phyloP scores from a whole-genome alignment of 2,888 invertebrate species.

The Napeogenes sylphis region DNA sequence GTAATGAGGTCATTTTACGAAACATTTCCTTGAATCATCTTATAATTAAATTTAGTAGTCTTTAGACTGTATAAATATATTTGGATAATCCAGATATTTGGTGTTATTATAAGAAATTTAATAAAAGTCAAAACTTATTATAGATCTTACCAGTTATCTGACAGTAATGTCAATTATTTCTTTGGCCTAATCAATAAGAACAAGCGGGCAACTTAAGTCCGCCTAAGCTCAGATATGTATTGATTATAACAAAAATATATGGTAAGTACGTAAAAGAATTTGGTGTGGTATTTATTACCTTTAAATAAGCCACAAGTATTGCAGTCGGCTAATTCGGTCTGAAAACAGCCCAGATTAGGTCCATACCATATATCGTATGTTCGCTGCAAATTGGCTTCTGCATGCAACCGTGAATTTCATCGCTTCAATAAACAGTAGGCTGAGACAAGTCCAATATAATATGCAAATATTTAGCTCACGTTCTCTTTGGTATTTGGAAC shows the following conservation, averaged over 20 bases:
- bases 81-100: too few species aligned
- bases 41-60: background rate
- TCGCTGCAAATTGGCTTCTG: conserved; percentile 7
- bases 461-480: conserved; percentile 11
- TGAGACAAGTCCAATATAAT: conserved; percentile 10
- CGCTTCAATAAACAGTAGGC: conserved; percentile 7
- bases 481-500: conserved; percentile 6
- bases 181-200: too few species aligned
- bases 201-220: too few species aligned
- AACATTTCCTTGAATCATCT: background rate
- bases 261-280: too few species aligned
- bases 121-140: too few species aligned
- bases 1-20: conserved; percentile 5
- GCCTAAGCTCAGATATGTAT: too few species aligned
- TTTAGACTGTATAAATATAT: background rate
- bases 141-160: too few species aligned
- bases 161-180: too few species aligned
- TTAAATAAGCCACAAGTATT: conserved; percentile 2
- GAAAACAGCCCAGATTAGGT: background rate
- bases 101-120: too few species aligned
- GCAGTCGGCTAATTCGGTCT: background rate
- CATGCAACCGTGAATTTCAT: conserved; percentile 10
- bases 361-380: background rate
- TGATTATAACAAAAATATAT: too few species aligned
- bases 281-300: background rate